Percentiles rank a stretch among this genome's conserved stretches.
Conservation (phyloP, 2,888 invertebrate species). For the Nebria brevicollis region DNA sequence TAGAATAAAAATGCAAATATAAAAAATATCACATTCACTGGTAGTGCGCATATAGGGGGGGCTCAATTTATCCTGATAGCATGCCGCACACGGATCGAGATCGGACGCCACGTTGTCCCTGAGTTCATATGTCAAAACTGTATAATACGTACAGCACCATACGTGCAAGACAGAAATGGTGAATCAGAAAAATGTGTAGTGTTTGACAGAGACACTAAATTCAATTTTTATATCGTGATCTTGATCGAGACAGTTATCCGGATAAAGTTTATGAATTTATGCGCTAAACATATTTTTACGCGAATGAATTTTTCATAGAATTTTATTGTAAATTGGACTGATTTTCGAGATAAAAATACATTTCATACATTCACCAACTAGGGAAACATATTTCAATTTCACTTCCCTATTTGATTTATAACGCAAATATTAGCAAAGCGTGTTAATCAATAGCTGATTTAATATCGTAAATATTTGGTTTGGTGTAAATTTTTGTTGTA, state of each 20-base stretch:
- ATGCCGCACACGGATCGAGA: not conserved
- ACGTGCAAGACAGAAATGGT: not conserved
- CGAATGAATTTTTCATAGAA: too few relatives aligned
- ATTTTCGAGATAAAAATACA: too few relatives aligned
- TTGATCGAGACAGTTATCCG: not conserved
- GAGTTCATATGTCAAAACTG: constrained; percentile 42
- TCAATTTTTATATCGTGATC: not conserved
- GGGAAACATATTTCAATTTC: too few relatives aligned
- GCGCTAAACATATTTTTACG: too few relatives aligned
- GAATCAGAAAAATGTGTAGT: not conserved
- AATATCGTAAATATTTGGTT: not conserved
- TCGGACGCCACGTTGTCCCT: not conserved
- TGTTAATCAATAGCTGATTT: not conserved
- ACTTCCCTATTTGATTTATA: too few relatives aligned
- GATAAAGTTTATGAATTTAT: too few relatives aligned
- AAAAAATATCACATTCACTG: not conserved
- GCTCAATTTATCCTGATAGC: constrained; percentile 32
- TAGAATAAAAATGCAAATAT: constrained; percentile 24
- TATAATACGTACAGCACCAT: not conserved
- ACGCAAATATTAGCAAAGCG: not conserved
- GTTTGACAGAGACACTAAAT: not conserved
- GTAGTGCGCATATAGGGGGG: not conserved
- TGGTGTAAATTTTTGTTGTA: not conserved
- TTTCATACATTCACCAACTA: not conserved
- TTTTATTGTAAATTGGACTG: too few relatives aligned